phyloP scores from a whole-genome alignment of 2,888 invertebrate genomes.

The Drosophila subsilvestris region DNA sequence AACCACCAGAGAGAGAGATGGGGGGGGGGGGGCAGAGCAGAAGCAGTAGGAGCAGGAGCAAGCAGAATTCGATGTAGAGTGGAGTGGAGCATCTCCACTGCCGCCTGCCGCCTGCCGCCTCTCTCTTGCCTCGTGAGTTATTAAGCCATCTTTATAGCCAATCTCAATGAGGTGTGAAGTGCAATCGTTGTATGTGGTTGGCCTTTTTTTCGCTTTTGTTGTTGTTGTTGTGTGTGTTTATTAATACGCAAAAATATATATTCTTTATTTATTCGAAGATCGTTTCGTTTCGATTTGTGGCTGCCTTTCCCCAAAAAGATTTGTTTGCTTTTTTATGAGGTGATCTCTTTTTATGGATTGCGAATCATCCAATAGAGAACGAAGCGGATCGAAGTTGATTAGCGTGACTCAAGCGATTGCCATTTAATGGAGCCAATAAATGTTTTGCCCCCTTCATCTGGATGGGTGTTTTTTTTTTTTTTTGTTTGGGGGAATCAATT shows the following conservation, averaged over 20 bases:
- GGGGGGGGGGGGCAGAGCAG: neutral
- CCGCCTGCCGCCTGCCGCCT: conserved; percentile 30
- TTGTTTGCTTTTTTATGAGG: conserved; percentile 37
- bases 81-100: conserved; percentile 44
- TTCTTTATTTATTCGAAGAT: conserved; percentile 56
- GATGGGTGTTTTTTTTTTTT: neutral
- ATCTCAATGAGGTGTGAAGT: conserved; percentile 83
- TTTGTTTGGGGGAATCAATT: neutral
- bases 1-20: neutral
- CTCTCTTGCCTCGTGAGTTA: conserved; percentile 78
- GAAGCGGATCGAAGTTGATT: conserved; percentile 14
- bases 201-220: conserved; percentile 35
- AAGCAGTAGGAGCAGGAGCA: neutral
- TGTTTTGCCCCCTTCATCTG: neutral
- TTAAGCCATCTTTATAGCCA: conserved; percentile 83
- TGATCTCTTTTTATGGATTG: conserved; percentile 15
- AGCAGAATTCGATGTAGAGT: conserved; percentile 17
- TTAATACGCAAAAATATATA: conserved; percentile 79
- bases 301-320: conserved; percentile 10
- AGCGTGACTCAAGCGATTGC: conserved; percentile 16
- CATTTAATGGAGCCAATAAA: conserved; percentile 34
- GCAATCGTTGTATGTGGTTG: conserved; percentile 74
- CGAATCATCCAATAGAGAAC: neutral
- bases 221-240: conserved; percentile 51
- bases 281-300: conserved; percentile 18